phyloP scores from a whole-genome alignment of 1,140 invertebrate genomes.

The Tenebrio molitor region DNA sequence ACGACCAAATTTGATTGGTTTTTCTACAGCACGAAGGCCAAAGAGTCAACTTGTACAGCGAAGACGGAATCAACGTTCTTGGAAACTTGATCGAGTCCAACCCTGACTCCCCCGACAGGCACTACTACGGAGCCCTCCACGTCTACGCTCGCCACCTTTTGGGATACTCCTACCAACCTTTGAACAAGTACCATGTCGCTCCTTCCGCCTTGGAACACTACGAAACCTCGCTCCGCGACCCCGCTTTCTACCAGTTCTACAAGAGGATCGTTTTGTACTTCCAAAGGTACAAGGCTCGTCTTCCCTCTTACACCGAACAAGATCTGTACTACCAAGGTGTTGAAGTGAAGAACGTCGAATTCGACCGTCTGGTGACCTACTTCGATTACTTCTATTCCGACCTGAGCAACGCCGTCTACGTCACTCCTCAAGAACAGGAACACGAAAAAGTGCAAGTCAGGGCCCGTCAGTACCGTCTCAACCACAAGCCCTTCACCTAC shows the following conservation, averaged over 20 bases:
- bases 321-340: constrained; percentile 73
- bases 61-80: constrained; percentile 72
- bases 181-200: constrained; percentile 60
- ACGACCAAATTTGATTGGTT: constrained; percentile 52
- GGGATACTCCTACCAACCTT: constrained; percentile 65
- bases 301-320: constrained; percentile 72
- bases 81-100: constrained; percentile 78
- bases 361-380: constrained; percentile 79
- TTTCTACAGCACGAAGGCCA: constrained; percentile 68
- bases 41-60: constrained; percentile 67
- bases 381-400: constrained; percentile 79
- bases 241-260: constrained; percentile 75
- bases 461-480: constrained; percentile 67
- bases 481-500: constrained; percentile 77
- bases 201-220: constrained; percentile 67
- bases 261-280: constrained; percentile 70
- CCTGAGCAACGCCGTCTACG: constrained; percentile 74
- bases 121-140: constrained; percentile 75
- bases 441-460: constrained; percentile 64
- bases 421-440: constrained; percentile 55
- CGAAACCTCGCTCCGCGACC: constrained; percentile 76
- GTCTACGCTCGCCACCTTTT: constrained; percentile 73
- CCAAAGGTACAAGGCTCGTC: constrained; percentile 57
- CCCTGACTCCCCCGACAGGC: constrained; percentile 74
- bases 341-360: constrained; percentile 73